These are phyloP conservation scores for Ochlodes sylvanus DNA, from an alignment of 2,888 invertebrate genomes.

Conservation along the genomic window DNA sequence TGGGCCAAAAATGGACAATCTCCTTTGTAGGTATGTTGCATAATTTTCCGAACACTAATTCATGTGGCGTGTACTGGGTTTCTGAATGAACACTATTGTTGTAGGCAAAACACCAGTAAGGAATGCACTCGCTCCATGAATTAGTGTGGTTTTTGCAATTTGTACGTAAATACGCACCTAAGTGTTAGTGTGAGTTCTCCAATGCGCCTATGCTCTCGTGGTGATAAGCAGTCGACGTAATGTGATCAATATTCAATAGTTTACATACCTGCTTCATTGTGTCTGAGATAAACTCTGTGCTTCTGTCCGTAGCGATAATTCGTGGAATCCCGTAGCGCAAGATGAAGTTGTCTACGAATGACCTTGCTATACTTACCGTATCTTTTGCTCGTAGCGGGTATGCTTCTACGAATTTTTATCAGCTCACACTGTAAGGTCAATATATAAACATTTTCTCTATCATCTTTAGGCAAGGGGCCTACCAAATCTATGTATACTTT, in stretches of 20 bases:
- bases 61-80: too few relatives aligned
- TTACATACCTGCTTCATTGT: conserved; percentile 32
- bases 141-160: conserved; percentile 8
- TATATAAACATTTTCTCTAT: conserved; percentile 34
- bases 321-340: conserved; percentile 38
- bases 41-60: too few relatives aligned
- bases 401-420: conserved; percentile 41
- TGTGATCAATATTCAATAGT: conserved; percentile 28
- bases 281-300: conserved; percentile 33
- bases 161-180: conserved; percentile 26
- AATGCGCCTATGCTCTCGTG: conserved; percentile 35
- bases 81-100: too few relatives aligned
- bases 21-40: too few relatives aligned
- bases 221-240: conserved; percentile 33
- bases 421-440: conserved; percentile 45
- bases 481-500: conserved; percentile 34
- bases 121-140: conserved; percentile 28
- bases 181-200: conserved; percentile 31
- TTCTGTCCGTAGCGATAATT: conserved; percentile 39
- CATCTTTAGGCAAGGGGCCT: conserved; percentile 41
- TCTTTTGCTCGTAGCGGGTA: conserved; percentile 27
- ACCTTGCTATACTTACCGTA: conserved; percentile 30
- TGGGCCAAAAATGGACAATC: too few relatives aligned
- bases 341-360: conserved; percentile 40
- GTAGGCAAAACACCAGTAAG: too few relatives aligned